Evolutionary conservation across 2,113 vertebrate species (phyloP).

Genomic region (Dasyprocta punctata): DNA sequence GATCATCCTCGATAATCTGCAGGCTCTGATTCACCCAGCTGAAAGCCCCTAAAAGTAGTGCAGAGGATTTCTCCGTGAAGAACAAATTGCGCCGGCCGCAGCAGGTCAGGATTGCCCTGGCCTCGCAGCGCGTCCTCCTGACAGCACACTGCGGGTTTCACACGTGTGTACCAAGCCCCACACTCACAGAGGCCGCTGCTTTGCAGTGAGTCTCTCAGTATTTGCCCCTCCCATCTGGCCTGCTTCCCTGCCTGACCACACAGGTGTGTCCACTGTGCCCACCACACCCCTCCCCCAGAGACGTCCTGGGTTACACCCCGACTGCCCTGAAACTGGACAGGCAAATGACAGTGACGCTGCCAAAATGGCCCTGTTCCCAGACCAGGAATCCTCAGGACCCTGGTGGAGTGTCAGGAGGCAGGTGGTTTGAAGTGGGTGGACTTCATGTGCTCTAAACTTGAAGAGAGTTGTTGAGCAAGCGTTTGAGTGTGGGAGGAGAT

Average conservation of each 20-base stretch:
- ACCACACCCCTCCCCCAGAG: not conserved
- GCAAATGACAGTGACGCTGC: not conserved
- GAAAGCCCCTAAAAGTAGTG: not conserved
- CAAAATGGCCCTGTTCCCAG: not conserved
- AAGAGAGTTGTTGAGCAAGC: not conserved
- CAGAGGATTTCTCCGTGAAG: too few species aligned
- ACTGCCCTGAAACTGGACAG: accelerated
- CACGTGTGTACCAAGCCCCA: too few species aligned
- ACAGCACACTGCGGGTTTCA: not conserved
- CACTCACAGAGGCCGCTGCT: too few species aligned
- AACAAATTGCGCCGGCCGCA: not conserved
- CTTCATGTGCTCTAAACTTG: not conserved
- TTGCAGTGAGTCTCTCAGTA: not conserved
- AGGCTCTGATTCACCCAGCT: not conserved
- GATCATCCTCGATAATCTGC: not conserved
- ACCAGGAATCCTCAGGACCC: accelerated
- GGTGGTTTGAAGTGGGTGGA: too few species aligned
- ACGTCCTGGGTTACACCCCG: accelerated
- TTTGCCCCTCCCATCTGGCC: not conserved
- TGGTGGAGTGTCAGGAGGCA: not conserved
- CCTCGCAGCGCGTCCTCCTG: not conserved
- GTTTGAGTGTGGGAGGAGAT: not conserved
- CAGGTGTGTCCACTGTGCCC: not conserved
- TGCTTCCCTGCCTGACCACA: not conserved
- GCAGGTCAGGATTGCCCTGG: not conserved